These are phyloP conservation scores for Triops cancriformis DNA, from an alignment of 1,140 invertebrate species.

Conservation along the genomic window DNA sequence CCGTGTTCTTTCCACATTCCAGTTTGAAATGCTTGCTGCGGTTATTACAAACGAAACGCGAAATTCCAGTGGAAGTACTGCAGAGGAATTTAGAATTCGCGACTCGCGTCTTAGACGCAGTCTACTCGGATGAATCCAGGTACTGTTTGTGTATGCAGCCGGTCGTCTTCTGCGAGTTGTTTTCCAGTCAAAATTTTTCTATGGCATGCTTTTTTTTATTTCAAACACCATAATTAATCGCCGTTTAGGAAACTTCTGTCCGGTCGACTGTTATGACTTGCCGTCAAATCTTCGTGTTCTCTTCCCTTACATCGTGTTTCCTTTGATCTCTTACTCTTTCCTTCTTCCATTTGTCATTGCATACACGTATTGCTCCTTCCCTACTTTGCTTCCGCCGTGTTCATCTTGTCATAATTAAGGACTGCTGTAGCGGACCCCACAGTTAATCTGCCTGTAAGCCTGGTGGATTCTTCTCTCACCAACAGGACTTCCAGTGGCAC, in stretches of 20 bases:
- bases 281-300: not conserved
- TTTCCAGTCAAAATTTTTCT: not conserved
- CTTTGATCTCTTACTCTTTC: not conserved
- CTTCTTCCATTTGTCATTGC: not conserved
- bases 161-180: not conserved
- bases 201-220: not conserved
- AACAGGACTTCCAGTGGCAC: not conserved
- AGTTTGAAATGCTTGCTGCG: constrained; percentile 43
- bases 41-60: constrained; percentile 63
- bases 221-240: not conserved
- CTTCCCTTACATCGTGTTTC: not conserved
- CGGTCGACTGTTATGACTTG: not conserved
- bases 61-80: constrained; percentile 70
- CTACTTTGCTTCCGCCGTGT: not conserved
- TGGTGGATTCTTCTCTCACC: constrained; percentile 1
- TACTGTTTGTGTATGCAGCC: constrained; percentile 24
- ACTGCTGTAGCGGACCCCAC: not conserved
- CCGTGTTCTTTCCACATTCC: not conserved
- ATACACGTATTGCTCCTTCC: not conserved
- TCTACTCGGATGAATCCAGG: constrained; percentile 82
- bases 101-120: constrained; percentile 73
- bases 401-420: not conserved
- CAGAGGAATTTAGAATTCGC: constrained; percentile 79
- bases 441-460: not conserved
- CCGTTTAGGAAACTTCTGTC: not conserved